Conservation (phyloP, 2,888 invertebrate species). For the Drosophila fulvimacula region DNA sequence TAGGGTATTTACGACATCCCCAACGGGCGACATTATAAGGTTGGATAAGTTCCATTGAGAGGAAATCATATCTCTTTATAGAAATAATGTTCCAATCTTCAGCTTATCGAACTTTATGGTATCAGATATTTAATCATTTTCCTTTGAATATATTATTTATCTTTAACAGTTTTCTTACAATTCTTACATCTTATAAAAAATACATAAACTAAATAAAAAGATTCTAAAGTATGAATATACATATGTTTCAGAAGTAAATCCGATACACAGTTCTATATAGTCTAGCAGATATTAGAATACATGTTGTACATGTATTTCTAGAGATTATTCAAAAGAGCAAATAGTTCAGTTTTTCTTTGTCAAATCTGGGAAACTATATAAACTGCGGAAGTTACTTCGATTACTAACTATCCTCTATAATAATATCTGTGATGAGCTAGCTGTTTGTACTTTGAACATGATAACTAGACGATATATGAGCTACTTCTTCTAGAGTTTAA, state of each 20-base stretch:
- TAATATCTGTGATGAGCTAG: slow-evolving; percentile 1
- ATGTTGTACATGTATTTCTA: background rate
- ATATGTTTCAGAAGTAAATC: background rate
- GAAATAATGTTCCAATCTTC: no score
- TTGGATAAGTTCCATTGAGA: no score
- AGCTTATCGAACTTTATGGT: no score
- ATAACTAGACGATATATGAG: slow-evolving; percentile 21
- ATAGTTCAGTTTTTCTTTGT: background rate
- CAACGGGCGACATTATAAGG: no score
- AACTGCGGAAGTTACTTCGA: background rate
- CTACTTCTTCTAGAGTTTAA: slow-evolving; percentile 14
- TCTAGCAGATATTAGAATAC: slow-evolving; percentile 12
- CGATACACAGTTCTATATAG: background rate
- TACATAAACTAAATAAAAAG: slow-evolving; percentile 4
- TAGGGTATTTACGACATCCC: background rate
- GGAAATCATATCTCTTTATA: no score
- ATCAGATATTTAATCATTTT: no score
- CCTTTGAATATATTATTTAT: background rate
- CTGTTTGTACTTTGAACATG: slow-evolving; percentile 9
- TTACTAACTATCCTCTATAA: background rate
- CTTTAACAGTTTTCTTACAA: background rate
- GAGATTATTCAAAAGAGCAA: background rate
- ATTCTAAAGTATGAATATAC: slow-evolving; percentile 3
- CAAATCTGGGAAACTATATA: slow-evolving; percentile 5
- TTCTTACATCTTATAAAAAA: background rate